Evolutionary conservation across 1,140 invertebrate genomes (phyloP), one percentile per base, ranked within the genome.

Genomic region (Saccostrea cuccullata): DNA sequence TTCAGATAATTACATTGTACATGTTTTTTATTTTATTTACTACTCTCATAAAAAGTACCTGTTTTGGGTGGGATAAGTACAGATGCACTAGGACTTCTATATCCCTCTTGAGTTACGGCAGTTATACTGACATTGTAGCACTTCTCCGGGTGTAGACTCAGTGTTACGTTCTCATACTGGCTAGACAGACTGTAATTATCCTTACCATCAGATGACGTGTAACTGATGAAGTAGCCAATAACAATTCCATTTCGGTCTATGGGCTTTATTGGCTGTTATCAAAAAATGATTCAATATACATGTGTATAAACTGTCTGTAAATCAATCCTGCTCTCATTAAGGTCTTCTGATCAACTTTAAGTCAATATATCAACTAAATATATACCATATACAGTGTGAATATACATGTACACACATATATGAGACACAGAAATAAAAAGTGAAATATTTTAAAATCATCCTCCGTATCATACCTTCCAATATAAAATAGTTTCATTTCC

Each of bases 211-310:
- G 15, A 30, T 30, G 70, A 77, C 13, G 11, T 13, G 26, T 13
- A 77, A 11, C 30, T 30, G 26, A 77, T 17, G 9, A 15, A 12
- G 23, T 77, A 77, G 70, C 26, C 30, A 15, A 15, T 15, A 3
- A 77, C 26, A 15, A 77, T 77, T 77, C 70, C 70, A 77, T 36
- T 30, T 36, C 70, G 30, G 70, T 77, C 70, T 26, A 77, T 77
- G 23, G 11, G 26, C 30, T 77, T 77, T 36, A 77, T 30, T 77
- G 70, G 70, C 70, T 77, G 70, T 15, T 2, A 47, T 67, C 60
- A n/a, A 67, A 67, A 20, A 67, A 8, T n/a, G 20, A 23, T n/a
- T 20, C 60, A 67, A 4, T 8, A 67, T 20, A n/a, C n/a, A n/a
- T n/a, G n/a, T n/a, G n/a, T n/a, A 67, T 13, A 67, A 9, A n/a